Conservation (phyloP, 2,888 invertebrate species). For the Apodemia hepburni region DNA sequence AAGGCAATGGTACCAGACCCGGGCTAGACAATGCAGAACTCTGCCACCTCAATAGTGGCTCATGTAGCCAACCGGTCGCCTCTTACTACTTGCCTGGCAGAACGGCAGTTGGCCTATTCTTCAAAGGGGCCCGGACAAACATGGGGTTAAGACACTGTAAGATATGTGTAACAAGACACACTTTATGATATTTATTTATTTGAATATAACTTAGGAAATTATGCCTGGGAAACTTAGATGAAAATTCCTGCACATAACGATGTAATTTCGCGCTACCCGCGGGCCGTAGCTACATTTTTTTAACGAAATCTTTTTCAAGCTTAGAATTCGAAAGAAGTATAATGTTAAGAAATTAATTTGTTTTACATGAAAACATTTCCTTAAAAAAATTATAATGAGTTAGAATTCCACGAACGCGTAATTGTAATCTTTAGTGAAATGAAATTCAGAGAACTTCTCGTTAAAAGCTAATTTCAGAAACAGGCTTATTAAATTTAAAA, state of each 20-base stretch:
- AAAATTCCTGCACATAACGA: constrained; percentile 63
- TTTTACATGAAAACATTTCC: constrained; percentile 65
- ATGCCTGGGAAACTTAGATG: constrained; percentile 31
- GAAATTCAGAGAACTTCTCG: constrained; percentile 51
- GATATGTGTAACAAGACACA: no score
- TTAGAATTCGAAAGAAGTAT: constrained; percentile 74
- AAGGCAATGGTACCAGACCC: no score
- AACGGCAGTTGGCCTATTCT: no score
- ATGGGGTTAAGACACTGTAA: no score
- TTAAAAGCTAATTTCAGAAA: constrained; percentile 44
- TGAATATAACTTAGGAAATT: no score
- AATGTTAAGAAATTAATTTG: constrained; percentile 73
- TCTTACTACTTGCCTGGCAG: no score
- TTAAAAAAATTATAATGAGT: constrained; percentile 59
- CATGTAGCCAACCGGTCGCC: no score
- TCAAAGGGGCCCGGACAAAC: no score
- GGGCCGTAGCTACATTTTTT: constrained; percentile 57
- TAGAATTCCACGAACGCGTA: constrained; percentile 62
- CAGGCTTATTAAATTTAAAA: constrained; percentile 35
- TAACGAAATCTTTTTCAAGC: constrained; percentile 70
- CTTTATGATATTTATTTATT: no score
- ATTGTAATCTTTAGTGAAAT: constrained; percentile 67
- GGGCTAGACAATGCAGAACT: no score
- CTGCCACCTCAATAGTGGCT: no score
- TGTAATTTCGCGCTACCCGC: constrained; percentile 72